Conservation (phyloP, 2,797 vertebrate genomes). For the Sebastes matsubarae region DNA sequence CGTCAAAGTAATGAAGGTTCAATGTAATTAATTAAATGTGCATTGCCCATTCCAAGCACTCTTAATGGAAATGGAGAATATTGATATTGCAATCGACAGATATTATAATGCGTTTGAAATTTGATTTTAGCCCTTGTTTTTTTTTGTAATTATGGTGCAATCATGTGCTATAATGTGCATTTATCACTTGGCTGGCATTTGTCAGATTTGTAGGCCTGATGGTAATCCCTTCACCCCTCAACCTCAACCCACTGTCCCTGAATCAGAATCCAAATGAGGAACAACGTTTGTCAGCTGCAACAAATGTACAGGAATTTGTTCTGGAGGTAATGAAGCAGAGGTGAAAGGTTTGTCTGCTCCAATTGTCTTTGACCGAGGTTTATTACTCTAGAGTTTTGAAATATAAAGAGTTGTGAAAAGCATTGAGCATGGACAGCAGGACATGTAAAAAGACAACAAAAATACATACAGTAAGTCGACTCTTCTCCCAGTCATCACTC, state of each 20-base stretch:
- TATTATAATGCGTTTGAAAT: conserved; percentile 72
- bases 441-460: background rate
- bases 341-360: background rate
- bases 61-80: conserved; percentile 67
- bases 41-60: conserved; percentile 50
- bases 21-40: conserved; percentile 75
- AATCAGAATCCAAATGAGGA: conserved; percentile 31
- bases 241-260: background rate
- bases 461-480: background rate
- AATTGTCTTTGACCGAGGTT: background rate
- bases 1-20: conserved; percentile 72
- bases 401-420: background rate
- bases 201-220: conserved; percentile 47
- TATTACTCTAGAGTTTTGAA: background rate
- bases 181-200: conserved; percentile 46
- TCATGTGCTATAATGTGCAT: conserved; percentile 69
- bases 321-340: background rate
- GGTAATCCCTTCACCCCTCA: conserved; percentile 38
- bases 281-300: background rate
- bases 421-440: background rate
- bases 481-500: background rate
- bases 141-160: conserved; percentile 71
- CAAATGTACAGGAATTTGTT: background rate
- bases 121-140: conserved; percentile 70
- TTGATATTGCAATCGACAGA: conserved; percentile 77